phyloP scores from a whole-genome alignment of 1,140 invertebrate genomes.

The Leptinotarsa defecta region DNA sequence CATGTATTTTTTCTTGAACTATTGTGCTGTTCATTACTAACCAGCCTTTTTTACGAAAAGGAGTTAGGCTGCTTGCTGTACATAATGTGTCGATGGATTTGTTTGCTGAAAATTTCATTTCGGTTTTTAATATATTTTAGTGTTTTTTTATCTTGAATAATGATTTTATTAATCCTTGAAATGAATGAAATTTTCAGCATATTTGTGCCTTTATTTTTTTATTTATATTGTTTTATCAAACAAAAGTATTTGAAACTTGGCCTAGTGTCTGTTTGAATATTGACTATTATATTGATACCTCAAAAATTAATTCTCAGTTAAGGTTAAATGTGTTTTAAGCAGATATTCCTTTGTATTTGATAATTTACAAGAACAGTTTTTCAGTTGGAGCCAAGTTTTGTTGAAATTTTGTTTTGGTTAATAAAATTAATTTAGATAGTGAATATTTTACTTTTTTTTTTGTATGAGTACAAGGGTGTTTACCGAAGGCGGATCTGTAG shows the following conservation, averaged over 20 bases:
- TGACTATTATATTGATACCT: not conserved
- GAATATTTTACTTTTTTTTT: not conserved
- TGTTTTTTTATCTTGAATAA: slow-evolving; percentile 16
- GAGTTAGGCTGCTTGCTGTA: slow-evolving; percentile 51
- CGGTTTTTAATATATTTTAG: slow-evolving; percentile 16
- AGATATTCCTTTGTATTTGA: slow-evolving; percentile 7
- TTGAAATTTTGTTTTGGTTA: slow-evolving; percentile 29
- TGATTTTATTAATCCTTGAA: slow-evolving; percentile 21
- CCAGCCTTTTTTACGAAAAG: slow-evolving; percentile 35
- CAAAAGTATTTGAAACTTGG: slow-evolving; percentile 39
- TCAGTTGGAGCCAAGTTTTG: slow-evolving; percentile 21
- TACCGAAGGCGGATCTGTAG: too few relatives aligned
- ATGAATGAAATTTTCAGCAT: slow-evolving; percentile 46
- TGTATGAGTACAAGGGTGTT: too few relatives aligned
- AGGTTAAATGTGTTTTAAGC: slow-evolving; percentile 8
- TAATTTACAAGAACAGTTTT: slow-evolving; percentile 7
- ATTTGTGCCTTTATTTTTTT: slow-evolving; percentile 48
- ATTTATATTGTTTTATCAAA: slow-evolving; percentile 41
- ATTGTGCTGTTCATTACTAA: slow-evolving; percentile 13
- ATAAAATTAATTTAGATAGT: slow-evolving; percentile 27
- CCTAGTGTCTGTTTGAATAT: slow-evolving; percentile 37
- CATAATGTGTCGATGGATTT: slow-evolving; percentile 36
- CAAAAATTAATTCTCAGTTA: slow-evolving; percentile 16
- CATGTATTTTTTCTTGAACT: slow-evolving; percentile 8
- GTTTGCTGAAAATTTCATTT: slow-evolving; percentile 46